Evolutionary conservation across 2,113 vertebrate species (phyloP).

Genomic region (Ranitomeya imitator): DNA sequence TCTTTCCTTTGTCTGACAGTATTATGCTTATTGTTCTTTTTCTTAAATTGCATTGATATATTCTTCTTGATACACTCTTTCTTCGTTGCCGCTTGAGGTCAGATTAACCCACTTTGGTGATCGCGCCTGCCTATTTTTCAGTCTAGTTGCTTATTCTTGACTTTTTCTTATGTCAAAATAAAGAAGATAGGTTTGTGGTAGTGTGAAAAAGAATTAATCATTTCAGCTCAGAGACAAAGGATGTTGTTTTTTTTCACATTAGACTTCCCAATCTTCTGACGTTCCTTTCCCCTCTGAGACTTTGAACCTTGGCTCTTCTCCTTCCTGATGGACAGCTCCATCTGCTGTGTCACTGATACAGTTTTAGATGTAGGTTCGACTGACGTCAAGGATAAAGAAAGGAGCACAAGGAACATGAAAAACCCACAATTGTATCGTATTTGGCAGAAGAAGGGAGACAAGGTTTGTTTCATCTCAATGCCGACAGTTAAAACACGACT

Average conservation of each 20-base stretch:
- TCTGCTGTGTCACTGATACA: constrained; percentile 30
- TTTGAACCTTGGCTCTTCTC: neutral
- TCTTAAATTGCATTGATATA: constrained; percentile 21
- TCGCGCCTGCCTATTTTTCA: neutral
- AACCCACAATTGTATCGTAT: constrained; percentile 36
- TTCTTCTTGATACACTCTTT: constrained; percentile 19
- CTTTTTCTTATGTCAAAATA: neutral
- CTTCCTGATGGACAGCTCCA: constrained; percentile 40
- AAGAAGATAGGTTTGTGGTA: constrained; percentile 6
- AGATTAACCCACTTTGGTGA: constrained; percentile 17
- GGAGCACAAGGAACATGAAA: constrained; percentile 35
- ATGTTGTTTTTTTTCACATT: neutral
- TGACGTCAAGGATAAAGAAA: constrained; percentile 39
- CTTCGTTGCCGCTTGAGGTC: constrained; percentile 27
- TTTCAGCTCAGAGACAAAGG: neutral
- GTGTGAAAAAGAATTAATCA: constrained; percentile 25
- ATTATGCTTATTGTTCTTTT: constrained; percentile 29
- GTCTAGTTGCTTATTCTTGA: neutral
- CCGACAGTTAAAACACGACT: constrained; percentile 50
- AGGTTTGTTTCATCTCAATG: constrained; percentile 45
- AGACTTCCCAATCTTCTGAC: constrained; percentile 23
- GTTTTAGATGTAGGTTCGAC: constrained; percentile 6
- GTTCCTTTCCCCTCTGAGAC: constrained; percentile 28
- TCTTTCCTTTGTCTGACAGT: constrained; percentile 30
- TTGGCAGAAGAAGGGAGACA: constrained; percentile 41